These are phyloP conservation scores for Nomia melanderi DNA, from an alignment of 1,140 invertebrate species.

Conservation along the genomic window DNA sequence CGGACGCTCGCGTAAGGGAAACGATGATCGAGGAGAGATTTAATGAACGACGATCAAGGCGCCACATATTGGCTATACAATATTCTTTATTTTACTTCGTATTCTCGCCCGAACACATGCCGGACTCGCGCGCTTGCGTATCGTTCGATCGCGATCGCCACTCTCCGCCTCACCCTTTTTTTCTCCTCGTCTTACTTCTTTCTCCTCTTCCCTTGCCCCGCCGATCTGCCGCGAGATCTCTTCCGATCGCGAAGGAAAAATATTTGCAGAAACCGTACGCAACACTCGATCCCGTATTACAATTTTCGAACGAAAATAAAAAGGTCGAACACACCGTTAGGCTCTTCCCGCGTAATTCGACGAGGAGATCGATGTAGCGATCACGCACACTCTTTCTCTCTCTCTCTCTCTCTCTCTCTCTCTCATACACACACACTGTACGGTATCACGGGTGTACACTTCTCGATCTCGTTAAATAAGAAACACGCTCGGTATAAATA, in stretches of 20 bases:
- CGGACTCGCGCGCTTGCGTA: conserved; percentile 15
- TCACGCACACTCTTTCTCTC: no score
- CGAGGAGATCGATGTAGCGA: no score
- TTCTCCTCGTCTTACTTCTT: background rate
- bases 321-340: no score
- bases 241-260: background rate
- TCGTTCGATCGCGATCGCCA: conserved; percentile 7
- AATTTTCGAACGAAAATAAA: background rate
- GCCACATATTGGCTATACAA: conserved; percentile 52
- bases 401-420: no score
- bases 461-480: conserved; percentile 34
- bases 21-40: conserved; percentile 56
- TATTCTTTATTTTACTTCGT: conserved; percentile 65
- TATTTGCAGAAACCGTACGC: conserved; percentile 2
- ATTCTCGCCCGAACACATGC: conserved; percentile 42
- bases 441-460: no score
- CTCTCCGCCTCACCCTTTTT: background rate
- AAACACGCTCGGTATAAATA: conserved; percentile 32
- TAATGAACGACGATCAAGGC: conserved; percentile 61
- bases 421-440: no score
- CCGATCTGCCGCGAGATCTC: background rate
- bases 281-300: background rate
- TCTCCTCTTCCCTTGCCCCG: background rate
- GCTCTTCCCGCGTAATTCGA: no score
- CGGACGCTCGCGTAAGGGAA: conserved; percentile 35